Evolutionary conservation across 1,140 invertebrate species (phyloP).

Genomic region (Oryctes rhinoceros): DNA sequence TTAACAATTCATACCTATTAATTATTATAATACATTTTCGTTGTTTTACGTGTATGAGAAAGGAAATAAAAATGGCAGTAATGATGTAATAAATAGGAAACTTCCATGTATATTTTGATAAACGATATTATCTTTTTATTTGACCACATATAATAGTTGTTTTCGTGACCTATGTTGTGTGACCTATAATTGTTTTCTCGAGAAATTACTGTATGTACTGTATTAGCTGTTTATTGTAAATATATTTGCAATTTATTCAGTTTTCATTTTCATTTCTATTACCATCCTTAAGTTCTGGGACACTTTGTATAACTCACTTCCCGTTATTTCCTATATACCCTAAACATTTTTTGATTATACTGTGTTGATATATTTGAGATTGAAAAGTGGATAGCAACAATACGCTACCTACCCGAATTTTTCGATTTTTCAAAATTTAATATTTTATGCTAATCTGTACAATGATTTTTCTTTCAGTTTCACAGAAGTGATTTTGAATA

Average conservation of each 20-base stretch:
- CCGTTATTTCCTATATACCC: no score
- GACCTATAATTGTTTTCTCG: slow-evolving; percentile 23
- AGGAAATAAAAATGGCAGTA: not conserved
- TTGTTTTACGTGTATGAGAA: not conserved
- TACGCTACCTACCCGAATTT: no score
- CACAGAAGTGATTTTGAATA: no score
- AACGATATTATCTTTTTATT: slow-evolving; percentile 25
- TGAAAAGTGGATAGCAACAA: no score
- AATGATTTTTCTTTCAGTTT: no score
- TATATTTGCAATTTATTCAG: slow-evolving; percentile 33
- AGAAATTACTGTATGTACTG: slow-evolving; percentile 38
- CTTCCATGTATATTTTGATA: slow-evolving; percentile 36
- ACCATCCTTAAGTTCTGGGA: no score
- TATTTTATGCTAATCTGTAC: no score
- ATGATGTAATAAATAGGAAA: slow-evolving; percentile 1
- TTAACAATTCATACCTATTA: not conserved
- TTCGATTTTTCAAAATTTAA: no score
- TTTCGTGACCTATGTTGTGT: slow-evolving; percentile 25
- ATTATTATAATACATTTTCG: not conserved
- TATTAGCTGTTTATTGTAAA: slow-evolving; percentile 41
- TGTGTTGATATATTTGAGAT: no score
- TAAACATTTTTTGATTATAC: no score
- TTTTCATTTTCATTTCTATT: no score
- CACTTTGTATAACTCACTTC: no score
- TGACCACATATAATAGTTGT: slow-evolving; percentile 32